Conservation (phyloP, 2,797 vertebrate species). For the Sebastes oblongus region DNA sequence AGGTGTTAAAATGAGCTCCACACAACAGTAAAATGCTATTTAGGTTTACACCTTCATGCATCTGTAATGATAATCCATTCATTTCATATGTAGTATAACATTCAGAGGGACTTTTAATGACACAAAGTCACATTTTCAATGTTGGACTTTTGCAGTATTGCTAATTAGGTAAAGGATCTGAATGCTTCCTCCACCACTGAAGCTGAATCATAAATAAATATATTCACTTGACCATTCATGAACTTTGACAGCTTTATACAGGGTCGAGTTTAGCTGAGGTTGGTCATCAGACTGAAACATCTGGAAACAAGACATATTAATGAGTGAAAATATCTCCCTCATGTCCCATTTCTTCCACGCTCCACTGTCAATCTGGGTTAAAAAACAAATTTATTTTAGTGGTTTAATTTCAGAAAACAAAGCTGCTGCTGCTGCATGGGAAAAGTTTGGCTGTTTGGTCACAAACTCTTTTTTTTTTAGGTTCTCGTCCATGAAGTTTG, state of each 20-base stretch:
- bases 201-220: background rate
- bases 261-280: background rate
- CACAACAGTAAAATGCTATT: background rate
- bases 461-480: background rate
- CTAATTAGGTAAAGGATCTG: background rate
- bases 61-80: background rate
- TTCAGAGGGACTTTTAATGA: no score
- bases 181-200: background rate
- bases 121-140: background rate
- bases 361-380: no score
- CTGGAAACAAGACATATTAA: constrained; percentile 14
- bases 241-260: background rate
- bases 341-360: no score
- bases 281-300: constrained; percentile 18
- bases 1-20: background rate
- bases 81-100: background rate
- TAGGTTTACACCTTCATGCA: background rate
- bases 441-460: constrained; percentile 3
- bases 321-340: no score
- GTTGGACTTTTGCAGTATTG: background rate
- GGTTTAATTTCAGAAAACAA: no score
- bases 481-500: background rate
- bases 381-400: no score
- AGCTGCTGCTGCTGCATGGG: background rate
- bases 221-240: background rate